Evolutionary conservation across 2,888 invertebrate genomes (phyloP).

Genomic region (Drosophila diplacantha): DNA sequence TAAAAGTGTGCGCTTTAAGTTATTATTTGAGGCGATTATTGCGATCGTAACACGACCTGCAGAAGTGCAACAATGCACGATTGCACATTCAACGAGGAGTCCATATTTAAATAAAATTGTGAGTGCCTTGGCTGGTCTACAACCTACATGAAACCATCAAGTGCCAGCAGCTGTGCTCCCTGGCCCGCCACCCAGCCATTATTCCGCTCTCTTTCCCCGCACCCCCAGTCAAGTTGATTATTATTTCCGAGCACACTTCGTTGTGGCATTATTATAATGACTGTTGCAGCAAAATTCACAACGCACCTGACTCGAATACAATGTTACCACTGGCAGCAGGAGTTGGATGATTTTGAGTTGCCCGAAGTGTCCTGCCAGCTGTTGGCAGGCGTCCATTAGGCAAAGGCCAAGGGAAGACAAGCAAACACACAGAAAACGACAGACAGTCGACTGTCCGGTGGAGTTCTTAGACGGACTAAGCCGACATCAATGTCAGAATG

Average conservation of each 20-base stretch:
- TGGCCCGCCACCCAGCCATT: slow-evolving; percentile 2
- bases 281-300: slow-evolving; percentile 74
- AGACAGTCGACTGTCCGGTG: slow-evolving; percentile 11
- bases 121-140: slow-evolving; percentile 51
- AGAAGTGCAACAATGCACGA: slow-evolving; percentile 60
- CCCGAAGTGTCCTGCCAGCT: slow-evolving; percentile 61
- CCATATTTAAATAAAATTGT: slow-evolving; percentile 68
- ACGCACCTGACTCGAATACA: slow-evolving; percentile 71
- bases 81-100: slow-evolving; percentile 63
- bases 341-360: slow-evolving; percentile 39
- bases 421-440: slow-evolving; percentile 6
- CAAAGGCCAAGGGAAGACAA: slow-evolving; percentile 19
- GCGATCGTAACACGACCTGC: slow-evolving; percentile 37
- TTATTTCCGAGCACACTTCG: slow-evolving; percentile 74
- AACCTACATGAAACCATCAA: slow-evolving; percentile 26
- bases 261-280: slow-evolving; percentile 75
- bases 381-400: slow-evolving; percentile 55
- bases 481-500: slow-evolving; percentile 39
- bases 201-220: slow-evolving; percentile 2
- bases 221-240: slow-evolving; percentile 54
- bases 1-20: slow-evolving; percentile 67
- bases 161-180: slow-evolving; percentile 26
- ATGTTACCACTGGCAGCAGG: slow-evolving; percentile 32
- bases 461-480: slow-evolving; percentile 27
- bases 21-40: slow-evolving; percentile 68